Evolutionary conservation across 2,797 vertebrate species (phyloP).

Genomic region (Thaleichthys pacificus): DNA sequence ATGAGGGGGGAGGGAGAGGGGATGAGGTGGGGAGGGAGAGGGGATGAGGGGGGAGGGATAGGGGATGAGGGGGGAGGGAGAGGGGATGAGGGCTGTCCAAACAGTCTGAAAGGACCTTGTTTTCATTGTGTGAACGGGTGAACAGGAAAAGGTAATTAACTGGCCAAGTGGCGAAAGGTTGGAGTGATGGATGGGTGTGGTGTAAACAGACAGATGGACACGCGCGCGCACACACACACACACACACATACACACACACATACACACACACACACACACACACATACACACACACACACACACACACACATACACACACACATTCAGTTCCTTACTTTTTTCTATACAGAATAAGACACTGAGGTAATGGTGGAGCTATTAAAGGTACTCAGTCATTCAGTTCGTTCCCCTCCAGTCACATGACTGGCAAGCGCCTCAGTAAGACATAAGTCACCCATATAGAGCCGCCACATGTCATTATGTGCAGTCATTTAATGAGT

Average conservation of each 20-base stretch:
- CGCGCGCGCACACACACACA: conserved; percentile 23
- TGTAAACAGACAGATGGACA: conserved; percentile 50
- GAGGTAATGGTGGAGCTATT: conserved; percentile 17
- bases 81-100: conserved; percentile 67
- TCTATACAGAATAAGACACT: conserved; percentile 12
- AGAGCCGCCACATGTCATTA: conserved; percentile 41
- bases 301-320: conserved; percentile 25
- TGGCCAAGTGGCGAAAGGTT: conserved; percentile 68
- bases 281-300: not conserved
- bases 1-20: conserved; percentile 45
- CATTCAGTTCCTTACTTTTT: not conserved
- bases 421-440: conserved; percentile 20
- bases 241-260: no score
- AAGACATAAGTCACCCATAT: conserved; percentile 42
- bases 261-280: not conserved
- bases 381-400: conserved; percentile 15
- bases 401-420: conserved; percentile 18
- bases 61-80: conserved; percentile 16
- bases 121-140: conserved; percentile 72
- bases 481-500: conserved; percentile 44
- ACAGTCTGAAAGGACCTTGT: conserved; percentile 72
- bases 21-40: conserved; percentile 4
- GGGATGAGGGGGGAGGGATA: conserved; percentile 10
- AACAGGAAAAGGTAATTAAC: conserved; percentile 77
- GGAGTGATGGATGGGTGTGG: conserved; percentile 69